phyloP scores from a whole-genome alignment of 2,888 invertebrate genomes.

The Melieria crassipennis region DNA sequence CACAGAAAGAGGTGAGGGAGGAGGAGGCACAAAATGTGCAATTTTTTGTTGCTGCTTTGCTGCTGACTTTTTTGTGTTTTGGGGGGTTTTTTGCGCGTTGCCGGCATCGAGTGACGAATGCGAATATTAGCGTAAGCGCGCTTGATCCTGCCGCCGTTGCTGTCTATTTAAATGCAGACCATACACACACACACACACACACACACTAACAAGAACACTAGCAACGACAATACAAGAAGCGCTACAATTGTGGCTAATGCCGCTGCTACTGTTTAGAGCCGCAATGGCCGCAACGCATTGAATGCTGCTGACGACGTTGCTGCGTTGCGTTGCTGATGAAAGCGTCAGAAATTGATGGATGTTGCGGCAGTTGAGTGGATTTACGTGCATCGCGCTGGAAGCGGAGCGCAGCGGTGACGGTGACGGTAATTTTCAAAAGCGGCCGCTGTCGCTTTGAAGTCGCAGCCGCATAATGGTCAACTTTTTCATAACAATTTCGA shows the following conservation, averaged over 20 bases:
- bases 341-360: slow-evolving; percentile 64
- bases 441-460: slow-evolving; percentile 37
- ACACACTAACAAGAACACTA: slow-evolving; percentile 42
- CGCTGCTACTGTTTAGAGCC: slow-evolving; percentile 34
- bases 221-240: slow-evolving; percentile 46
- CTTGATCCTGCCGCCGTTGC: slow-evolving; percentile 40
- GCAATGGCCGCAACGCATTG: slow-evolving; percentile 15
- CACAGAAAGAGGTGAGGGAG: slow-evolving; percentile 8
- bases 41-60: no score
- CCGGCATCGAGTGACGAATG: no score
- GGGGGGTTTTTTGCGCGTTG: no score
- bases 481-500: no score
- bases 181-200: slow-evolving; percentile 18
- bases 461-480: not conserved
- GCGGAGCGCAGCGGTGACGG: not conserved
- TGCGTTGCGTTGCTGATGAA: slow-evolving; percentile 53
- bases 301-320: slow-evolving; percentile 8
- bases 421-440: slow-evolving; percentile 17
- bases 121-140: slow-evolving; percentile 30
- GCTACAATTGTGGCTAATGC: slow-evolving; percentile 47
- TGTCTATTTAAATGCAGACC: slow-evolving; percentile 38
- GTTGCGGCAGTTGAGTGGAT: slow-evolving; percentile 29
- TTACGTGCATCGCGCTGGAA: slow-evolving; percentile 9
- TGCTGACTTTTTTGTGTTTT: no score
- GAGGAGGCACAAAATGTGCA: not conserved